Conservation (phyloP, 2,888 invertebrate species). For the Drosophila suboccidentalis region DNA sequence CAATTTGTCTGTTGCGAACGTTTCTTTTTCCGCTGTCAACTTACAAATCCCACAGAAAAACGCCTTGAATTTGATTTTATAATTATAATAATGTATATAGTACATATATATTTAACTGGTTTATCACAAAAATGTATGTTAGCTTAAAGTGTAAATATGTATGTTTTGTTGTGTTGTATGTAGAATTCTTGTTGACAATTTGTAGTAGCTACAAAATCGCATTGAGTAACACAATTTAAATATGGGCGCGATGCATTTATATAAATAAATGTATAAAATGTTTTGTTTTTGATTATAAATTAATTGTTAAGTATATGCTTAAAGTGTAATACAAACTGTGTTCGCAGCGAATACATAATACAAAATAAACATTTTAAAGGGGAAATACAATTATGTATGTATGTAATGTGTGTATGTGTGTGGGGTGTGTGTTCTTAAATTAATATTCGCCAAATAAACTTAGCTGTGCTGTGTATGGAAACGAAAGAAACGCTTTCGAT, state of each 20-base stretch:
- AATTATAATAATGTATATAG: slow-evolving; percentile 26
- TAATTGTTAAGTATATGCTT: slow-evolving; percentile 47
- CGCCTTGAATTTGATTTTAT: not conserved
- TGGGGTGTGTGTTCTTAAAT: slow-evolving; percentile 43
- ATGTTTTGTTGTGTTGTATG: slow-evolving; percentile 27
- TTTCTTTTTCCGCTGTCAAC: not conserved
- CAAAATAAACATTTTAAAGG: slow-evolving; percentile 12
- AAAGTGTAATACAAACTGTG: slow-evolving; percentile 33
- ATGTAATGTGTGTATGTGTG: slow-evolving; percentile 6
- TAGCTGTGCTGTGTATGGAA: slow-evolving; percentile 45
- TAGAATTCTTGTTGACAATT: slow-evolving; percentile 41
- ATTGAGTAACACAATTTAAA: slow-evolving; percentile 26
- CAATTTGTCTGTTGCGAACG: not conserved
- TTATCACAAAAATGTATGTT: slow-evolving; percentile 80
- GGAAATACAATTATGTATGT: slow-evolving; percentile 24
- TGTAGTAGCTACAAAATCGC: slow-evolving; percentile 33
- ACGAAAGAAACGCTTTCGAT: slow-evolving; percentile 37
- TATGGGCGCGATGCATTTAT: slow-evolving; percentile 34
- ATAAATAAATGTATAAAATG: slow-evolving; percentile 46
- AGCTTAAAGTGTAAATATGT: slow-evolving; percentile 66
- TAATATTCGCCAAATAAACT: slow-evolving; percentile 75
- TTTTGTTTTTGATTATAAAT: slow-evolving; percentile 43
- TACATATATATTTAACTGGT: slow-evolving; percentile 63
- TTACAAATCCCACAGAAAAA: not conserved
- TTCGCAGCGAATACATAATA: slow-evolving; percentile 42